phyloP scores from a whole-genome alignment of 2,888 invertebrate genomes.

The Argyresthia albistria region DNA sequence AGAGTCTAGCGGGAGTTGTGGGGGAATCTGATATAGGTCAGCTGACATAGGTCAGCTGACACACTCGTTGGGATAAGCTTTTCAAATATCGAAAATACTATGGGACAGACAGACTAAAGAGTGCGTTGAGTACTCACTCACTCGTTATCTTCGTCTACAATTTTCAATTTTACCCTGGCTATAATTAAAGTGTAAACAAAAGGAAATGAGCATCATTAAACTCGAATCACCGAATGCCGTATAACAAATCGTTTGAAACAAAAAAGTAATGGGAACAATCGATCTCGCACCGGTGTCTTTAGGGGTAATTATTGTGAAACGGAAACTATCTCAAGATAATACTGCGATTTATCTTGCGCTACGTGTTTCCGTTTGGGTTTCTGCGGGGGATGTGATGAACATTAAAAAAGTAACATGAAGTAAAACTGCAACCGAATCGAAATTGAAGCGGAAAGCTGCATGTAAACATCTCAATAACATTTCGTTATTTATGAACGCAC shows the following conservation, averaged over 20 bases:
- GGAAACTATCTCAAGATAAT: constrained; percentile 46
- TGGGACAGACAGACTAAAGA: too few relatives aligned
- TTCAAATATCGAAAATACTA: too few relatives aligned
- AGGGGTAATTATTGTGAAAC: constrained; percentile 37
- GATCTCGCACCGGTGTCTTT: constrained; percentile 27
- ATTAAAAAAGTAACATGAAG: too few relatives aligned
- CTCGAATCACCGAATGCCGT: constrained; percentile 16
- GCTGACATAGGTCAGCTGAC: too few relatives aligned
- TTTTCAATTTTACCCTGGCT: not conserved
- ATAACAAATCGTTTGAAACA: constrained; percentile 30
- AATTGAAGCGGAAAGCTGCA: not conserved
- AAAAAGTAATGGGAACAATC: constrained; percentile 39
- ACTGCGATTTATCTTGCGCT: constrained; percentile 37
- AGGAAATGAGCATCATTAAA: constrained; percentile 6
- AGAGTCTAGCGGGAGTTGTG: too few relatives aligned
- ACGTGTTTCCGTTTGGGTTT: constrained; percentile 26
- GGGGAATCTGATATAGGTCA: too few relatives aligned
- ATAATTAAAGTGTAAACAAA: not conserved
- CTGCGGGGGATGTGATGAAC: too few relatives aligned
- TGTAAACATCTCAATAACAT: constrained; percentile 32
- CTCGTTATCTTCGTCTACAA: not conserved
- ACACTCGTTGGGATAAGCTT: too few relatives aligned
- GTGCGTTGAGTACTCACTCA: too few relatives aligned
- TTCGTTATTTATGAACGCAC: constrained; percentile 38
- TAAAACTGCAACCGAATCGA: too few relatives aligned